Evolutionary conservation across 2,113 vertebrate species (phyloP), one percentile per base, ranked within the genome.

Genomic region (Acanthisitta chloris): DNA sequence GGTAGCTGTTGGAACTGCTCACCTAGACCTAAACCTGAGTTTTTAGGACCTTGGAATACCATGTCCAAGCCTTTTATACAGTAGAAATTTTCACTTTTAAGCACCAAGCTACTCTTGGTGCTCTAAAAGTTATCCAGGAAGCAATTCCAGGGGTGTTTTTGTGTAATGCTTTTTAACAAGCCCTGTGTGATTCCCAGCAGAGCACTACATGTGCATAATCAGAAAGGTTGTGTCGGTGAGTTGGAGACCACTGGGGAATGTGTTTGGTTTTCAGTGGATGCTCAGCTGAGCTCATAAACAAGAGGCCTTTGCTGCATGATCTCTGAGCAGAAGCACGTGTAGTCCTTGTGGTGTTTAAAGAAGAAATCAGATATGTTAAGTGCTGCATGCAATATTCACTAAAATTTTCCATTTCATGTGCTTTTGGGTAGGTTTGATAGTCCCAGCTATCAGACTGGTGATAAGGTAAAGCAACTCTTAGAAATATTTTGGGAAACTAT

Each of bases 1-100:
- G 9, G 17, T 26, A 3, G 2, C 12, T 1, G 0, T 2, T 36
- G 14, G 21, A 29, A 1, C 7, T 65, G 20, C 3, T 51, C 6
- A 8, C 3, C 12, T 6, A 3, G 5, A 14, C 3, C 59, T 34
- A 16, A 7, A 43, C 18, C 7, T 38, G 49, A 34, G 17, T 6
- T 21, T 73, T 45, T 28, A 48, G 23, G 14, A 17, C 5, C 14
- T 58, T 38, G 33, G 24, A 34, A 6, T 13, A 13, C 3, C 3
- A 13, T 29, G 10, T 2, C 6, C 21, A 34, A 10, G 84, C 5
- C 0, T 0, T 38, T 49, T 66, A 0, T 33, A 5, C 33, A 12
- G 1, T 2, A 45, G 31, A 20, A 24, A 12, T 58, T 54, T 74
- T 29, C 0, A 3, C 2, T 83, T 92, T 69, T 38, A 25, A 48